Conservation (phyloP, 2,113 vertebrate genomes). For the Rafetus swinhoei region DNA sequence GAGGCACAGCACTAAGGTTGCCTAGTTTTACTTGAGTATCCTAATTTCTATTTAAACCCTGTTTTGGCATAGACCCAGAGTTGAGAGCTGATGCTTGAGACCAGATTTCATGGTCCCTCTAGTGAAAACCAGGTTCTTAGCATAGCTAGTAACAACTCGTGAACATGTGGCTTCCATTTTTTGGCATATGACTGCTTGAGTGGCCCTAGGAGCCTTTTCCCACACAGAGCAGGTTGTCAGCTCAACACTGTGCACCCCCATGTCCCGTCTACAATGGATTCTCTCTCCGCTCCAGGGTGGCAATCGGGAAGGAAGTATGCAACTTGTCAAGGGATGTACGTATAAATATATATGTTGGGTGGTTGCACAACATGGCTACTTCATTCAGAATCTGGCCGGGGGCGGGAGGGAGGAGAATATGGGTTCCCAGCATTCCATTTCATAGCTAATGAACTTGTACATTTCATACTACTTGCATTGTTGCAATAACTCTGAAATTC, state of each 20-base stretch:
- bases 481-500: neutral
- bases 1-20: neutral
- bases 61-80: conserved; percentile 13
- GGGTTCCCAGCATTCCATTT: neutral
- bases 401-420: too few relatives aligned
- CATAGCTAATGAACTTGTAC: neutral
- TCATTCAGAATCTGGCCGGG: neutral
- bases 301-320: rapidly evolving
- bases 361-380: conserved; percentile 25
- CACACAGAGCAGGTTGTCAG: neutral
- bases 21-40: conserved; percentile 25
- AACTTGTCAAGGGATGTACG: neutral
- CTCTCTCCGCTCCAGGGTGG: rapidly evolving
- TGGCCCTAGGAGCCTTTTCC: neutral
- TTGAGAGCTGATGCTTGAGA: conserved; percentile 11
- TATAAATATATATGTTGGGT: neutral
- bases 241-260: neutral
- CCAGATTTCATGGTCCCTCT: neutral
- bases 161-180: neutral
- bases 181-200: neutral
- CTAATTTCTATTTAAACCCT: neutral
- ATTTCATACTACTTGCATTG: rapidly evolving
- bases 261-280: neutral
- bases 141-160: conserved; percentile 1
- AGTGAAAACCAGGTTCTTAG: neutral